A percentile compares a stretch with the other conserved stretches of the same genome.
These are phyloP conservation scores for Diplosoma virens DNA, from an alignment of 23 tunicate species.

Conservation along the genomic window DNA sequence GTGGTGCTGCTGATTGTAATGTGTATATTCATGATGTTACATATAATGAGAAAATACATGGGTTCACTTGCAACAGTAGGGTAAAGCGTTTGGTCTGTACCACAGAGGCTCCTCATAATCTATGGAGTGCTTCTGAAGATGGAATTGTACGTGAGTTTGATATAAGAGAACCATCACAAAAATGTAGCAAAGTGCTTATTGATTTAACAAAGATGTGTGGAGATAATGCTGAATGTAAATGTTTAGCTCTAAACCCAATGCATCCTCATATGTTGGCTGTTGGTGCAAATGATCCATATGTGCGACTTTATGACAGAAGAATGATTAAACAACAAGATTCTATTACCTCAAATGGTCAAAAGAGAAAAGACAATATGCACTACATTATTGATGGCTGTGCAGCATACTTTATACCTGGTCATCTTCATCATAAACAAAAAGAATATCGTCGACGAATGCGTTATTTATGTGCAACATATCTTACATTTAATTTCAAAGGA, in stretches of 20 bases:
- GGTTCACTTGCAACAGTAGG: slow-evolving; percentile 45
- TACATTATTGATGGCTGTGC: slow-evolving; percentile 27
- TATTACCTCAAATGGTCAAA: slow-evolving; percentile 20
- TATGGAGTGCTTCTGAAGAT: slow-evolving; percentile 89
- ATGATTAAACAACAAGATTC: slow-evolving; percentile 34
- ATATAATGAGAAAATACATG: slow-evolving; percentile 34
- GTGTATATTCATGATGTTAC: slow-evolving; percentile 70
- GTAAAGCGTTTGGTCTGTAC: slow-evolving; percentile 63
- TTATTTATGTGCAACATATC: slow-evolving; percentile 51
- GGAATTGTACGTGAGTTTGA: slow-evolving; percentile 80
- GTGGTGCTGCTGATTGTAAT: slow-evolving; percentile 88
- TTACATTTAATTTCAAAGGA: slow-evolving; percentile 63
- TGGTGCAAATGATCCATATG: slow-evolving; percentile 76
- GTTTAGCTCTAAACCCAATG: slow-evolving; percentile 70
- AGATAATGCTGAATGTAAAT: slow-evolving; percentile 58
- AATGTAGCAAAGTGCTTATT: slow-evolving; percentile 35
- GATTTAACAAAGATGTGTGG: slow-evolving; percentile 49
- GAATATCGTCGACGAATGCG: slow-evolving; percentile 31
- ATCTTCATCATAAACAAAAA: slow-evolving; percentile 33
- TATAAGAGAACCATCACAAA: slow-evolving; percentile 29
- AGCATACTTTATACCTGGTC: slow-evolving; percentile 78
- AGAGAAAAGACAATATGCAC: slow-evolving; percentile 29
- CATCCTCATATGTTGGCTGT: slow-evolving; percentile 65
- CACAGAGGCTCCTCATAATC: slow-evolving; percentile 37
- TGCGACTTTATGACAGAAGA: slow-evolving; percentile 80